These are phyloP conservation scores for Dryas iulia DNA, from an alignment of 1,140 invertebrate genomes.

Conservation along the genomic window DNA sequence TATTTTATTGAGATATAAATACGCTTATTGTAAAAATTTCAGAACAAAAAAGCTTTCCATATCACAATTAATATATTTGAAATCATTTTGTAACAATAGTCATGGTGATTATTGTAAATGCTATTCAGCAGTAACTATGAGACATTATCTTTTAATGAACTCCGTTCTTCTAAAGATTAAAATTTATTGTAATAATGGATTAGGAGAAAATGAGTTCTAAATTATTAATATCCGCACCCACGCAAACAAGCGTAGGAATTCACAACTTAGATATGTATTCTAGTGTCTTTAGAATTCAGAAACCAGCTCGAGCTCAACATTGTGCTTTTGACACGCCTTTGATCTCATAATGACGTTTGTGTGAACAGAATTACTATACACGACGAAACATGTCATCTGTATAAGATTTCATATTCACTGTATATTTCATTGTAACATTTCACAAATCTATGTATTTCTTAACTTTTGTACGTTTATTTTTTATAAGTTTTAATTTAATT, in stretches of 20 bases:
- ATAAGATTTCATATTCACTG: background rate
- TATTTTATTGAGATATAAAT: too few species aligned
- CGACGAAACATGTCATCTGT: background rate
- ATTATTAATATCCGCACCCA: background rate
- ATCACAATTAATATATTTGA: too few species aligned
- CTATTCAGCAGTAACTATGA: too few species aligned
- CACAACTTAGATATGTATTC: background rate
- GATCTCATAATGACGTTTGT: slow-evolving; percentile 8
- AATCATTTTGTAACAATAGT: too few species aligned
- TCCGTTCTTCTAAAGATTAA: background rate
- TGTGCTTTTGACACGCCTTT: slow-evolving; percentile 12
- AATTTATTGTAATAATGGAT: background rate
- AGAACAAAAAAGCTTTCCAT: too few species aligned
- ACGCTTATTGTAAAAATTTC: too few species aligned
- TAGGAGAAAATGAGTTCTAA: background rate
- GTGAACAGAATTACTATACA: slow-evolving; percentile 2
- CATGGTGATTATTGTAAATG: too few species aligned
- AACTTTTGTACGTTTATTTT: too few species aligned
- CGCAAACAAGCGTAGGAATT: background rate
- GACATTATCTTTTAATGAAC: too few species aligned
- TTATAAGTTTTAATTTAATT: too few species aligned
- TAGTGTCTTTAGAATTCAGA: background rate
- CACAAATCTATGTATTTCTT: too few species aligned
- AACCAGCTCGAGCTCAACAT: background rate
- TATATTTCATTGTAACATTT: background rate